Evolutionary conservation across 2,113 vertebrate species (phyloP).

Genomic region (Oxyura jamaicensis): DNA sequence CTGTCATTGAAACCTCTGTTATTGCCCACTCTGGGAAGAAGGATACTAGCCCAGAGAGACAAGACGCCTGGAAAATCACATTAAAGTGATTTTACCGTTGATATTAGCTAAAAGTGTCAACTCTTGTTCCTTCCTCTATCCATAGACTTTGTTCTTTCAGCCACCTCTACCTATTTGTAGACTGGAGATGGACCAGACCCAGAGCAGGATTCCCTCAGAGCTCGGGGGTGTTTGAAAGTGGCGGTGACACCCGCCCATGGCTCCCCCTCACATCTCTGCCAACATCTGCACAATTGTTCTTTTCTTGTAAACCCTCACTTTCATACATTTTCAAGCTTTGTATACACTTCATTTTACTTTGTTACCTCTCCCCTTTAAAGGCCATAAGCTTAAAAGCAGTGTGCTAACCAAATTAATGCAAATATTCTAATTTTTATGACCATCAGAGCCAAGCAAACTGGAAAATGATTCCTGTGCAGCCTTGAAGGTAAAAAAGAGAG

Average conservation of each 20-base stretch:
- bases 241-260: background rate
- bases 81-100: background rate
- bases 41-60: background rate
- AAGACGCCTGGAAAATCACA: background rate
- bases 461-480: conserved; percentile 42
- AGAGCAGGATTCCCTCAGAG: background rate
- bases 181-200: background rate
- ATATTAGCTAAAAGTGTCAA: background rate
- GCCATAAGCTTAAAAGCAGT: conserved; percentile 15
- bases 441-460: conserved; percentile 23
- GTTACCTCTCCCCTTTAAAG: background rate
- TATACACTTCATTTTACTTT: background rate
- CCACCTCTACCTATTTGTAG: background rate
- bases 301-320: background rate
- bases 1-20: background rate
- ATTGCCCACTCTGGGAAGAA: background rate
- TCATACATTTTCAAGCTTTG: background rate
- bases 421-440: conserved; percentile 62
- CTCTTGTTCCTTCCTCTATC: background rate
- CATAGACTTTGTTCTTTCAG: background rate
- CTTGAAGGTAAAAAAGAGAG: conserved; percentile 39
- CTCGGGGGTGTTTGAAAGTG: background rate
- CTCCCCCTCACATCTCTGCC: background rate
- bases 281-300: background rate
- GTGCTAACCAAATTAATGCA: conserved; percentile 28